Percentiles rank a stretch among this genome's conserved stretches.
Evolutionary conservation across 2,888 invertebrate genomes (phyloP).

Genomic region (Lasius platythorax): DNA sequence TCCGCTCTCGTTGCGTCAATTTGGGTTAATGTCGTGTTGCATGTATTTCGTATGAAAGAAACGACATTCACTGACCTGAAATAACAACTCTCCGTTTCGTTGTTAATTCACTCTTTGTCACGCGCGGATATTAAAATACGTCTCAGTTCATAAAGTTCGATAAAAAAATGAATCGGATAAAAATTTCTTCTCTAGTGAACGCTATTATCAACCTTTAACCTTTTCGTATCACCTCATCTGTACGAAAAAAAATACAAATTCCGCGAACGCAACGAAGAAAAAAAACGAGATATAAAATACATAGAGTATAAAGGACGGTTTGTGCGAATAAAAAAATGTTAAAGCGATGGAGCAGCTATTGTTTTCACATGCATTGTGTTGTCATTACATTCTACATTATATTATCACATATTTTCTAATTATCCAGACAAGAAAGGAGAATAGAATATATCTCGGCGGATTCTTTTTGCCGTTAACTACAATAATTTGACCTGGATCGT

Average conservation of each 20-base stretch:
- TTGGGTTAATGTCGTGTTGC: slow-evolving; percentile 24
- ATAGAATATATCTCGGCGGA: background rate
- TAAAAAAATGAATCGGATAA: background rate
- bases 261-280: background rate
- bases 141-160: slow-evolving; percentile 9
- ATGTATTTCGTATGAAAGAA: background rate
- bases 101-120: background rate
- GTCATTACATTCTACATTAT: background rate
- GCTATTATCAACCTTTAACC: background rate
- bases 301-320: background rate
- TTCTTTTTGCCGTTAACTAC: background rate
- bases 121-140: slow-evolving; percentile 2
- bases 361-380: slow-evolving; percentile 1
- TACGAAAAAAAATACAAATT: background rate
- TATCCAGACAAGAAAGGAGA: background rate
- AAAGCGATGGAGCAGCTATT: slow-evolving; percentile 1
- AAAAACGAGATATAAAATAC: slow-evolving; percentile 12
- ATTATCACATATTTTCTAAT: slow-evolving; percentile 3
- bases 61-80: background rate
- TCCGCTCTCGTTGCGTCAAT: background rate
- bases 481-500: slow-evolving; percentile 5
- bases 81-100: background rate
- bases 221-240: background rate
- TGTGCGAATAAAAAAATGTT: slow-evolving; percentile 14
- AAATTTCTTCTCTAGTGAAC: background rate